phyloP scores from a whole-genome alignment of 1,140 invertebrate genomes.

The Hypsibius dujardini region DNA sequence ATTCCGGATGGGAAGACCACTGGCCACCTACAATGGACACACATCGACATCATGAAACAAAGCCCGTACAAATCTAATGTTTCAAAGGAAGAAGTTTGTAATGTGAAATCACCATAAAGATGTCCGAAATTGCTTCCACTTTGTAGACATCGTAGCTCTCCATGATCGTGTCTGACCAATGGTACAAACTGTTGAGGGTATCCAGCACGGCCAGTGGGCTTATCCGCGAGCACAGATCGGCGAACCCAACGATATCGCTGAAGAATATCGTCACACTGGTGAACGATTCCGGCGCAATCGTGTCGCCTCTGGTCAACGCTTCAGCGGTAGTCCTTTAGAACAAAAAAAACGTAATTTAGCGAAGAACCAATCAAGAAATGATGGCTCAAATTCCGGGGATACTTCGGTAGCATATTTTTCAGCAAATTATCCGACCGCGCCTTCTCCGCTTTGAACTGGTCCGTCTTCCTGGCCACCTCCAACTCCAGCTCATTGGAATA shows the following conservation, averaged over 20 bases:
- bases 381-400: too few species aligned
- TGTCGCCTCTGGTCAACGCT: background rate
- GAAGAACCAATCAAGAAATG: too few species aligned
- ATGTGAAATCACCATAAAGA: slow-evolving; percentile 50
- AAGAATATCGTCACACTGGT: background rate
- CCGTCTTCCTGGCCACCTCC: background rate
- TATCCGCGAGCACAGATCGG: background rate
- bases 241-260: background rate
- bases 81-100: background rate
- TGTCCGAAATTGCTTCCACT: slow-evolving; percentile 46
- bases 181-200: slow-evolving; percentile 56
- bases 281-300: background rate
- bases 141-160: slow-evolving; percentile 57
- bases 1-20: background rate
- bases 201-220: slow-evolving; percentile 40
- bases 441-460: background rate
- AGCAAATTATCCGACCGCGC: slow-evolving; percentile 5
- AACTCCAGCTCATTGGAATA: background rate
- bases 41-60: too few species aligned
- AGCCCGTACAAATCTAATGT: too few species aligned
- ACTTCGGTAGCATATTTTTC: background rate
- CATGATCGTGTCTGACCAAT: slow-evolving; percentile 56
- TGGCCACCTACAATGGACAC: background rate
- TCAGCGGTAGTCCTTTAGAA: background rate
- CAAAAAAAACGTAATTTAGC: background rate